These are phyloP conservation scores for Mus pahari DNA, from an alignment of 2,113 vertebrate genomes.

Conservation along the genomic window DNA sequence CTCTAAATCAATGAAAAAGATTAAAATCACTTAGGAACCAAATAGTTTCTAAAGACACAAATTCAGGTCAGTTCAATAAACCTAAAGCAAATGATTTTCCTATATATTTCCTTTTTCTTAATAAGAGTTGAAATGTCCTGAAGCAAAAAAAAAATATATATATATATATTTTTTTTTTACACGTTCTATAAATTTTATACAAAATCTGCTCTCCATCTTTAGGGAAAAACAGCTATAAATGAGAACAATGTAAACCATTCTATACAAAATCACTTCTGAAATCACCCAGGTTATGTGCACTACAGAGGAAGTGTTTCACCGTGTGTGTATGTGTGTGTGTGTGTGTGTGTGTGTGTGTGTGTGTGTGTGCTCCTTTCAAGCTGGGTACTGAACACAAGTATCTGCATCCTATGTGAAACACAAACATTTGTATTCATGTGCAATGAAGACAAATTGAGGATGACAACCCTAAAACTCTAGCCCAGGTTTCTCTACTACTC, in stretches of 20 bases:
- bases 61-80: conserved; percentile 66
- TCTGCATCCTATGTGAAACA: not conserved
- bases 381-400: not conserved
- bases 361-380: not conserved
- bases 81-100: conserved; percentile 53
- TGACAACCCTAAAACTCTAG: not conserved
- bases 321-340: not conserved
- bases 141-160: conserved; percentile 30
- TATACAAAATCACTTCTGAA: not conserved
- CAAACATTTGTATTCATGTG: not conserved
- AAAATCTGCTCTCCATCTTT: conserved; percentile 66
- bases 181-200: conserved; percentile 54
- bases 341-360: too few relatives aligned
- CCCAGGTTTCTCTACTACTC: not conserved
- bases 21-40: conserved; percentile 62
- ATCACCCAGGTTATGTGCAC: conserved; percentile 6
- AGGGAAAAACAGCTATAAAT: conserved; percentile 53
- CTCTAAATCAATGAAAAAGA: conserved; percentile 69
- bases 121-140: conserved; percentile 63
- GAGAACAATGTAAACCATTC: conserved; percentile 49
- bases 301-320: not conserved
- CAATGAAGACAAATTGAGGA: not conserved
- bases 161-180: conserved; percentile 1
- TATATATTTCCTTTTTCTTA: conserved; percentile 59
- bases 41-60: conserved; percentile 56